Base-by-base conservation (phyloP, 1,140 invertebrate genomes). In the Phenacoccus solenopsis region DNA sequence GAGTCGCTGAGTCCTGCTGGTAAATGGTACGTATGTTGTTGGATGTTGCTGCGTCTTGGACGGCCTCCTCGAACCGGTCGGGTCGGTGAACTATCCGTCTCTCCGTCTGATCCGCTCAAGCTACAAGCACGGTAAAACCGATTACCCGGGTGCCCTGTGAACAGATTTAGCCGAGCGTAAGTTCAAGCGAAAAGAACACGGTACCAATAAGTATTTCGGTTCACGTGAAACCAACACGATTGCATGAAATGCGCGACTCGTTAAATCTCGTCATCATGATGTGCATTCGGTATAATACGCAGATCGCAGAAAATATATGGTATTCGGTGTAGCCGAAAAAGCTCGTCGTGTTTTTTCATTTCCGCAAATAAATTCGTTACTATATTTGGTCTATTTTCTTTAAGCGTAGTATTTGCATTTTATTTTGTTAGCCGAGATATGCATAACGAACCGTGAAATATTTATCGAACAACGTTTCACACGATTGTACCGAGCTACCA, bases 1-100 rank as follows among this genome's bases (percentile, higher is more conserved):
- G 87, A 88, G 78, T 89, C 88, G 74, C 86, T 87, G 57, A 89
- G 83, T 35, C 87, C 87, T 76, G 82, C 75, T 78, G 81, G 82
- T 75, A 83, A 80, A 57, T 77, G 76, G 69, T 78, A 77, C 13
- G 76, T 75, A 57, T 75, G 76, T 16, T 64, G 59, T 64, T 64
- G 59, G 21, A 64, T 64, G 22, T 24, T 64, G 25, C 59, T 64
- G 21, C 59, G 59, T 27, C 59, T 64, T 4, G 59, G 59, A 27
- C 59, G 59, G 25, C 59, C 59, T 64, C 59, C 59, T 3, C 59
- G 59, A 24, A 64, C 59, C 59, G 59, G 59, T 27, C 59, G 22
- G 13, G 59, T 64, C 59, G 59, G 59, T 27, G 59, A 64, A 64
- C 59, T 64, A 64, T 64, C 59, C 59, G 59, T 64, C 25, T 64